Percentiles rank a stretch among this genome's conserved stretches.
Conservation (phyloP, 2,888 invertebrate species). For the Myopa testacea region DNA sequence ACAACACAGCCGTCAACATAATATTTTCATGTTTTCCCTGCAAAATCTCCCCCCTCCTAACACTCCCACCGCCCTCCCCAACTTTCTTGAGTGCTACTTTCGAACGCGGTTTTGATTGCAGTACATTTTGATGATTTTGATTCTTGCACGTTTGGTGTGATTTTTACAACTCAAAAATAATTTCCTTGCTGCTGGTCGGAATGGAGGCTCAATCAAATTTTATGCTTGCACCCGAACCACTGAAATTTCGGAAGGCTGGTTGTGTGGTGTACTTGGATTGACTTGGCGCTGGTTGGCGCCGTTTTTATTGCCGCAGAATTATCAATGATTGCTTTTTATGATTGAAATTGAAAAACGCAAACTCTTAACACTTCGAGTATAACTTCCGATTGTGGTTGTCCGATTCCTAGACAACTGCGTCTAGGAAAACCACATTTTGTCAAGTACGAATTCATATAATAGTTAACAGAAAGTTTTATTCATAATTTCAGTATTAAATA, state of each 20-base stretch:
- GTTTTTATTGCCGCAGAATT: slow-evolving; percentile 18
- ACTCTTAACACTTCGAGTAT: no score
- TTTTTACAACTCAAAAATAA: slow-evolving; percentile 52
- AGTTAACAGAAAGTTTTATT: no score
- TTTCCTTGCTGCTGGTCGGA: slow-evolving; percentile 16
- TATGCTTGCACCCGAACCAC: background rate
- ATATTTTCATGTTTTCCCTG: slow-evolving; percentile 54
- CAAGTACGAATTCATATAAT: no score
- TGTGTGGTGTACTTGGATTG: background rate
- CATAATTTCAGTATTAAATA: no score
- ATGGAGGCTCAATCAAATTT: slow-evolving; percentile 52
- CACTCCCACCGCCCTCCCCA: background rate
- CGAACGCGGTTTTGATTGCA: slow-evolving; percentile 40
- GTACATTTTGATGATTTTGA: slow-evolving; percentile 43
- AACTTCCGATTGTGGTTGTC: no score
- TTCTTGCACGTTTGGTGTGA: slow-evolving; percentile 53
- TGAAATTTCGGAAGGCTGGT: background rate
- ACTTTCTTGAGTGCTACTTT: background rate
- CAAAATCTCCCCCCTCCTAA: background rate
- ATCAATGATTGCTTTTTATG: background rate
- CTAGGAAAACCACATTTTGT: no score
- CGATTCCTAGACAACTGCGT: no score
- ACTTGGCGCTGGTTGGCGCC: slow-evolving; percentile 30
- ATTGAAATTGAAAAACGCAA: background rate
- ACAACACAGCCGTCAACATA: slow-evolving; percentile 59